phyloP scores from a whole-genome alignment of 1,140 invertebrate species.

The Papilio polytes region DNA sequence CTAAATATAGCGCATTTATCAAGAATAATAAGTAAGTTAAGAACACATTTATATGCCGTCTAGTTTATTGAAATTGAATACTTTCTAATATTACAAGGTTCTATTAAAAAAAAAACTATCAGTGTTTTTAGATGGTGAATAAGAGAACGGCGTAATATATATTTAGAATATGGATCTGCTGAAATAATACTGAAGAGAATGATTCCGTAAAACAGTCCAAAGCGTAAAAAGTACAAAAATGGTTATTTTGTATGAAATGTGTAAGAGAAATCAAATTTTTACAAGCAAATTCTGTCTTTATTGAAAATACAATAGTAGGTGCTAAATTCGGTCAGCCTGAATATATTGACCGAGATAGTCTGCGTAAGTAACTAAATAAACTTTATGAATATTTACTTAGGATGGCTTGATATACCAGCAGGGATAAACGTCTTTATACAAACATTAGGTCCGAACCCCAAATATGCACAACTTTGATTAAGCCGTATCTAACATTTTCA shows the following conservation, averaged over 20 bases:
- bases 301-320: neutral
- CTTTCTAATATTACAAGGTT: too few species aligned
- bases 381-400: constrained; percentile 24
- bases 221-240: neutral
- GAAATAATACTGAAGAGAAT: too few species aligned
- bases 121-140: too few species aligned
- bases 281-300: neutral
- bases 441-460: constrained; percentile 6
- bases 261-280: neutral
- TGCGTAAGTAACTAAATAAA: constrained; percentile 12
- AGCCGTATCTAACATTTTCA: neutral
- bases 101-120: too few species aligned
- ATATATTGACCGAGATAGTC: neutral
- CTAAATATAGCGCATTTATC: neutral
- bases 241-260: neutral
- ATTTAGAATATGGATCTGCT: too few species aligned
- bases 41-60: too few species aligned
- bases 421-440: constrained; percentile 25
- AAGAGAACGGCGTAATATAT: too few species aligned
- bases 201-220: too few species aligned
- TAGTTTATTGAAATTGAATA: too few species aligned
- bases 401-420: constrained; percentile 3
- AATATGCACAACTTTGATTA: constrained; percentile 21
- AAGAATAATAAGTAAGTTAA: neutral
- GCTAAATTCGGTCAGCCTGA: neutral